These are phyloP conservation scores for Bucorvus abyssinicus DNA, from an alignment of 2,797 vertebrate species.

Conservation along the genomic window DNA sequence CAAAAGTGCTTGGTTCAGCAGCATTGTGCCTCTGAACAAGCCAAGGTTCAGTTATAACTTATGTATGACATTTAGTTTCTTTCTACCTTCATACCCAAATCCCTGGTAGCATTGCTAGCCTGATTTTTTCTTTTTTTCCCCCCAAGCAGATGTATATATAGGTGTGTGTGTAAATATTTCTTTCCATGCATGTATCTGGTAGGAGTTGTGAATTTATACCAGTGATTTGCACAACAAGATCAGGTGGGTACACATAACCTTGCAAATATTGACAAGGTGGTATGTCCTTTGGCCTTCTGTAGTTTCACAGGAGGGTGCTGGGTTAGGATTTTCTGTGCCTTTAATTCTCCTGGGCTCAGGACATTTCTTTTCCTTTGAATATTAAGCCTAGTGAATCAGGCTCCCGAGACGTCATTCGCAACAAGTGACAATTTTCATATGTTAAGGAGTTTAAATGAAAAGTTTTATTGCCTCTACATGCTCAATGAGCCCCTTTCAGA, in stretches of 20 bases:
- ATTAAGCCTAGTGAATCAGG: not conserved
- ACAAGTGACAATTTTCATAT: not conserved
- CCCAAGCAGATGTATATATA: not conserved
- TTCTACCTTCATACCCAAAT: not conserved
- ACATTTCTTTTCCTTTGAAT: not conserved
- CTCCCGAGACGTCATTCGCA: not conserved
- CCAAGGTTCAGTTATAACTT: not conserved
- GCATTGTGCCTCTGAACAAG: not conserved
- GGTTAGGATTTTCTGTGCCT: not conserved
- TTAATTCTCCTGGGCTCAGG: not conserved
- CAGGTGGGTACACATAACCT: not conserved
- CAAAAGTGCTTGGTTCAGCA: not conserved
- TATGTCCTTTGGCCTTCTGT: not conserved
- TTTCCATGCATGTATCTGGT: not conserved
- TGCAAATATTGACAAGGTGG: slow-evolving; percentile 22
- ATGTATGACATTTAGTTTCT: not conserved
- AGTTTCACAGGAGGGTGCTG: not conserved
- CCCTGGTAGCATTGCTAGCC: not conserved
- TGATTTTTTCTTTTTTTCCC: not conserved
- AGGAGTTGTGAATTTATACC: not conserved
- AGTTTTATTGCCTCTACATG: not conserved
- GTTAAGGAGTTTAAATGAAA: not conserved
- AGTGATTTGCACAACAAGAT: not conserved
- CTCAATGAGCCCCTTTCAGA: not conserved
- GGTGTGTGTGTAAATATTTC: not conserved